Conservation (phyloP, 1,140 invertebrate genomes). For the Neocloeon triangulifer region DNA sequence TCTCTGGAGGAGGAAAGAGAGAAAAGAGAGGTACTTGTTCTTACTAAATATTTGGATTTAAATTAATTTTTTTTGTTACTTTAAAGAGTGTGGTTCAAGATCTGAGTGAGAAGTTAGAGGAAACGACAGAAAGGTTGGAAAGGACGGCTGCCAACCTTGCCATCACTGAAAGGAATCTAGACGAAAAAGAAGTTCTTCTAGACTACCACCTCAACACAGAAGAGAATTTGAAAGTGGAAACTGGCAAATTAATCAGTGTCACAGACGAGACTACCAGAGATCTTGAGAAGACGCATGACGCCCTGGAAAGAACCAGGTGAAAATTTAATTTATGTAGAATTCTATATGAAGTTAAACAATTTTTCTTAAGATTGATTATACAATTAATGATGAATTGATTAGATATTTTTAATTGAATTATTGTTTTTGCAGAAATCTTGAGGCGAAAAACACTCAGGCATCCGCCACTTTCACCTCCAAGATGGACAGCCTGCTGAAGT, state of each 20-base stretch:
- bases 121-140: constrained; percentile 18
- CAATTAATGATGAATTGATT: no score
- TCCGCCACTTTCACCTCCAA: no score
- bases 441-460: no score
- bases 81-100: constrained; percentile 27
- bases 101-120: constrained; percentile 20
- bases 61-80: constrained; percentile 4
- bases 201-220: constrained; percentile 39
- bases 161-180: constrained; percentile 13
- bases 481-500: no score
- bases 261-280: constrained; percentile 37
- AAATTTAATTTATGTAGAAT: no score
- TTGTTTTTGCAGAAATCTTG: no score
- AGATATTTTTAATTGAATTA: no score
- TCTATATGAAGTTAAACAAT: no score
- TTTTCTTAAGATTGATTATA: no score
- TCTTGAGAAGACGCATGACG: constrained; percentile 33
- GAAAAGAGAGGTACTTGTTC: constrained; percentile 25
- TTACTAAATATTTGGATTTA: constrained; percentile 6
- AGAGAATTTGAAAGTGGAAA: constrained; percentile 30
- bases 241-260: constrained; percentile 31
- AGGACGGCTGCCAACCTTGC: constrained; percentile 20
- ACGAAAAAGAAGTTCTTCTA: constrained; percentile 34
- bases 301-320: no score
- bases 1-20: constrained; percentile 39